Evolutionary conservation across 2,113 vertebrate species (phyloP).

Genomic region (Tachysurus fulvidraco): DNA sequence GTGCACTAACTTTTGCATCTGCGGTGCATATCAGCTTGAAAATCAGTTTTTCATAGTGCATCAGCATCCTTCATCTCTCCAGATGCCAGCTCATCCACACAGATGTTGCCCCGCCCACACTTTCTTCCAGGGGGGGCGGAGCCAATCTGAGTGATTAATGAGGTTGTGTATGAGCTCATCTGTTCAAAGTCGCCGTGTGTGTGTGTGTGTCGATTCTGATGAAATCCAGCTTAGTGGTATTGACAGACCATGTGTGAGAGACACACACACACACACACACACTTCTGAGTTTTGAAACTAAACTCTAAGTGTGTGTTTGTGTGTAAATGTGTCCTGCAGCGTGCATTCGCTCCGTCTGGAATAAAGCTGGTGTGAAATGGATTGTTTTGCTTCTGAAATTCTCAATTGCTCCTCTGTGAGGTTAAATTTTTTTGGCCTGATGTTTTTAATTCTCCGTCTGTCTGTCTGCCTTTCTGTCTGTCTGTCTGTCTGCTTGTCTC

Average conservation of each 20-base stretch:
- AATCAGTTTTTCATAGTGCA: conserved; percentile 27
- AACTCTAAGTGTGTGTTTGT: conserved; percentile 2
- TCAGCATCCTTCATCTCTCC: conserved; percentile 46
- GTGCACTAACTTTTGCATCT: not conserved
- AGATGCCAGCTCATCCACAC: conserved; percentile 34
- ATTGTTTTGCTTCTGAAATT: conserved; percentile 42
- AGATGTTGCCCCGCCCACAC: conserved; percentile 40
- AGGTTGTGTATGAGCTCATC: conserved; percentile 37
- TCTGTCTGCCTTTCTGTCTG: not conserved
- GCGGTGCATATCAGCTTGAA: not conserved
- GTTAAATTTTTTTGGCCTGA: conserved; percentile 37
- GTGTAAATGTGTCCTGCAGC: conserved; percentile 17
- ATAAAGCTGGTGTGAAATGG: conserved; percentile 55
- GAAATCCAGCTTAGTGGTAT: conserved; percentile 34
- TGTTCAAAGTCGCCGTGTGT: conserved; percentile 31
- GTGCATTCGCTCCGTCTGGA: conserved; percentile 47
- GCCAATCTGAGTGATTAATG: conserved; percentile 53
- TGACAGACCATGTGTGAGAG: conserved; percentile 26
- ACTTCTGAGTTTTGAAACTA: not conserved
- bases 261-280: not conserved
- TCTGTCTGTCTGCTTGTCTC: not conserved
- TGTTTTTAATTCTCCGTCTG: conserved; percentile 22
- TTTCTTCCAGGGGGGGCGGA: conserved; percentile 1
- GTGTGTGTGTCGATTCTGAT: conserved; percentile 22
- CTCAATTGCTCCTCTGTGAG: conserved; percentile 41